Evolutionary conservation across 2,113 vertebrate species (phyloP).

Genomic region (Lagopus leucura): DNA sequence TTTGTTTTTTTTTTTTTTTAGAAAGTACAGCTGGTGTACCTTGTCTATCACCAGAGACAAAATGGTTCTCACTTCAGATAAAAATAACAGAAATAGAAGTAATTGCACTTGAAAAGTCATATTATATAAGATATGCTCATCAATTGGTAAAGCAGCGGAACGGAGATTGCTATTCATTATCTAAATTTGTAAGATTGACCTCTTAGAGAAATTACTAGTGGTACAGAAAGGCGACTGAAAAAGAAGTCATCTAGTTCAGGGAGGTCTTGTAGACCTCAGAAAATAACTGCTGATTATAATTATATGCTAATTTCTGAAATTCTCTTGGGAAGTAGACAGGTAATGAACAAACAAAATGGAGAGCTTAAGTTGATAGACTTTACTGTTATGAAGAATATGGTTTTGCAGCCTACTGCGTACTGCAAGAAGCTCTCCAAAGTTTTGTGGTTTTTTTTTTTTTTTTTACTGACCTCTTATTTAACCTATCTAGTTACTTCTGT

Average conservation of each 20-base stretch:
- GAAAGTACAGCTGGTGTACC: background rate
- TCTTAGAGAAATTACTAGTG: conserved; percentile 43
- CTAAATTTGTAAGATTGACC: conserved; percentile 62
- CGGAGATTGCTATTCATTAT: conserved; percentile 44
- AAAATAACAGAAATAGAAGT: conserved; percentile 19
- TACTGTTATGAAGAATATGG: background rate
- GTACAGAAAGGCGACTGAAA: conserved; percentile 36
- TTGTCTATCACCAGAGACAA: background rate
- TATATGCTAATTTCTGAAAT: conserved; percentile 54
- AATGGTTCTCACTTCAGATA: background rate
- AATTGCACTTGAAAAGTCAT: background rate
- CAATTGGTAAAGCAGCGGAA: conserved; percentile 26
- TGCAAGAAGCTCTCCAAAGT: conserved; percentile 4
- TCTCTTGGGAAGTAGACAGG: conserved; percentile 33
- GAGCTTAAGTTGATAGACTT: conserved; percentile 19
- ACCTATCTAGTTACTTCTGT: background rate
- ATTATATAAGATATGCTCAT: background rate
- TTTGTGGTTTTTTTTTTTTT: background rate
- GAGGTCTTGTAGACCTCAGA: conserved; percentile 50
- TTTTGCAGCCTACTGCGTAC: background rate
- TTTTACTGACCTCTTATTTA: background rate
- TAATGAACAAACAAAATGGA: conserved; percentile 35
- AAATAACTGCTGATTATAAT: conserved; percentile 71
- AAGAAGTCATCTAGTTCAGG: conserved; percentile 58
- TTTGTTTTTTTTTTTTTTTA: background rate